Evolutionary conservation across 2,888 invertebrate genomes (phyloP), one percentile per base, ranked within the genome.

Genomic region (Dromius quadrimaculatus): DNA sequence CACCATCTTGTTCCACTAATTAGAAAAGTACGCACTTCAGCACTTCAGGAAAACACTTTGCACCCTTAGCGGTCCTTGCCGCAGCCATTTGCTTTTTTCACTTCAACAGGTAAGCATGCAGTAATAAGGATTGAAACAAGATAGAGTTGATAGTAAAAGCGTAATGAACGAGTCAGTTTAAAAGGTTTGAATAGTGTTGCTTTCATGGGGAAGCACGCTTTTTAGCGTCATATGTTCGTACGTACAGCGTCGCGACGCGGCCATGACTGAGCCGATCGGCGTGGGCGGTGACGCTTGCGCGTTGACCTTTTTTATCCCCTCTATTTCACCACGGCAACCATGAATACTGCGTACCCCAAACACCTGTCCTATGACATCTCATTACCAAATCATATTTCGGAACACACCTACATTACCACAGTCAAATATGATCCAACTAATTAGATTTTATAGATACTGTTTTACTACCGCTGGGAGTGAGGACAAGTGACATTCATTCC

Each of bases 241-340:
- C 83, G 83, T 84, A 84, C 84, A 83, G 85, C 85, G 83, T 85
- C 84, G 83, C 80, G 81, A 36, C 50, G 81, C 83, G 84, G 86
- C 85, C 86, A 86, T 85, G 83, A 85, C 85, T 83, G 81, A 79
- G 81, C 82, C 69, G 81, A 81, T 82, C 82, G 84, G 36, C 36
- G 81, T 79, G 79, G 81, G 82, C 61, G 81, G 81, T 81, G 82
- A 84, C 84, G 85, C 85, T 85, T 84, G 85, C 84, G 84, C 84
- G 82, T 83, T 73, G 83, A 80, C 83, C 83, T 80, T 80, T n/a
- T n/a, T n/a, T 83, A 83, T 82, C 83, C 82, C 73, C 64, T n/a
- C 72, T 71, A 62, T 62, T 61, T 23, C 19, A 22, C 38, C 64
- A 20, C 61, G 38, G 69, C 28, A 57, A 57, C 59, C 59, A 59